phyloP scores from a whole-genome alignment of 2,113 vertebrate genomes.

The Podarcis raffonei region DNA sequence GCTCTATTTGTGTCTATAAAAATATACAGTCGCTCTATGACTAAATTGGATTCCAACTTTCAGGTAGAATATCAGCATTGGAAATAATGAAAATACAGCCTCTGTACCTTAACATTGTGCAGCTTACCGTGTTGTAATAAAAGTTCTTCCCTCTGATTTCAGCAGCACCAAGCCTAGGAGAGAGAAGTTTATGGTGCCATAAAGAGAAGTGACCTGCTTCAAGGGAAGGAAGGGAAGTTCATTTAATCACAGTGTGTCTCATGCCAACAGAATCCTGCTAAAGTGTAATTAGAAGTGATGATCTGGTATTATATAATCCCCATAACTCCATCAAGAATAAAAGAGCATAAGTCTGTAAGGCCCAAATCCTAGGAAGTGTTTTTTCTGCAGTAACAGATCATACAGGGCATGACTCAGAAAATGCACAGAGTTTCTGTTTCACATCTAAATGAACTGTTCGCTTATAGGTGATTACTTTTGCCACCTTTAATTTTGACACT shows the following conservation, averaged over 20 bases:
- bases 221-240: neutral
- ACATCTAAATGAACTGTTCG: neutral
- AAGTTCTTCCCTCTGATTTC: slow-evolving; percentile 19
- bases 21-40: neutral
- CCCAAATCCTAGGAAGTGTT: neutral
- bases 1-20: slow-evolving; percentile 29
- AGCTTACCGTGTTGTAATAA: neutral
- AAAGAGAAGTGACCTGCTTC: slow-evolving; percentile 29
- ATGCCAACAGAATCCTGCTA: neutral
- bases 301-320: slow-evolving; percentile 23
- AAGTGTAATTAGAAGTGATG: slow-evolving; percentile 49
- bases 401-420: neutral
- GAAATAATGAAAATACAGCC: slow-evolving; percentile 35
- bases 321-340: slow-evolving; percentile 31
- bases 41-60: slow-evolving; percentile 29
- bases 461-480: neutral
- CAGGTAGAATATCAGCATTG: slow-evolving; percentile 2
- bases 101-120: neutral
- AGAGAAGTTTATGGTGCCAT: neutral
- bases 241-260: slow-evolving; percentile 7
- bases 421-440: slow-evolving; percentile 3
- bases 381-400: neutral
- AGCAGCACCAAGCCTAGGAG: neutral
- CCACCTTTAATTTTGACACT: neutral
- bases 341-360: neutral